Conservation (phyloP, 35 echinoderm and acorn worm species). For the Chiridota heheva region DNA sequence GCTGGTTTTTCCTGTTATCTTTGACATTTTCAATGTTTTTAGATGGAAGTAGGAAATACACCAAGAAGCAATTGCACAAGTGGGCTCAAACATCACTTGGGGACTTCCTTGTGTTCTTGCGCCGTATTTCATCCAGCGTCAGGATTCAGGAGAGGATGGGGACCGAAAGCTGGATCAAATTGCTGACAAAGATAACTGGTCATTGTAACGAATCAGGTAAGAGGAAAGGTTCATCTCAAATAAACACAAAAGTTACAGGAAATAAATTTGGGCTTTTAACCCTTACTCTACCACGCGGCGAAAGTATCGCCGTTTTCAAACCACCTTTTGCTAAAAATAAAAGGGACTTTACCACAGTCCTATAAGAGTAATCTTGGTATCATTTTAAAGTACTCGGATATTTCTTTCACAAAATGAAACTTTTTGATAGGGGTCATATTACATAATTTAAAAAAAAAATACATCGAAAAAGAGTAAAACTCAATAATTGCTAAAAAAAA, state of each 20-base stretch:
- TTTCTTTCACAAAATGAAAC: too few relatives aligned
- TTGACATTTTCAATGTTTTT: not conserved
- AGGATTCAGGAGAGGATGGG: constrained; percentile 75
- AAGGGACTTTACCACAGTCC: too few relatives aligned
- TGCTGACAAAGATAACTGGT: constrained; percentile 79
- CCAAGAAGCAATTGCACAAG: constrained; percentile 50
- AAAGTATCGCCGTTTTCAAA: too few relatives aligned
- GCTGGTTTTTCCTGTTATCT: not conserved
- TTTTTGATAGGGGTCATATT: too few relatives aligned
- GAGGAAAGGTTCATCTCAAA: not conserved
- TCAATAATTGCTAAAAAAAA: too few relatives aligned
- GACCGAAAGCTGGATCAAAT: constrained; percentile 59
- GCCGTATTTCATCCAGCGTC: constrained; percentile 66
- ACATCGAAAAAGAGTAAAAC: too few relatives aligned
- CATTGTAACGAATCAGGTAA: constrained; percentile 30
- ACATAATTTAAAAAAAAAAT: too few relatives aligned
- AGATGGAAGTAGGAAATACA: not conserved
- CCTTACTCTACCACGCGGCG: too few relatives aligned
- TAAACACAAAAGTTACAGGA: not conserved
- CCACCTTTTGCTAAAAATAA: too few relatives aligned
- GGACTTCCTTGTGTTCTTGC: constrained; percentile 94
- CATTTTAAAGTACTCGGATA: too few relatives aligned
- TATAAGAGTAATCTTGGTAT: too few relatives aligned
- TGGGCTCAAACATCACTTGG: constrained; percentile 86
- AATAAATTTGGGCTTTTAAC: too few relatives aligned